phyloP scores from a whole-genome alignment of 1,140 invertebrate species.

The Drosophila murphyi region DNA sequence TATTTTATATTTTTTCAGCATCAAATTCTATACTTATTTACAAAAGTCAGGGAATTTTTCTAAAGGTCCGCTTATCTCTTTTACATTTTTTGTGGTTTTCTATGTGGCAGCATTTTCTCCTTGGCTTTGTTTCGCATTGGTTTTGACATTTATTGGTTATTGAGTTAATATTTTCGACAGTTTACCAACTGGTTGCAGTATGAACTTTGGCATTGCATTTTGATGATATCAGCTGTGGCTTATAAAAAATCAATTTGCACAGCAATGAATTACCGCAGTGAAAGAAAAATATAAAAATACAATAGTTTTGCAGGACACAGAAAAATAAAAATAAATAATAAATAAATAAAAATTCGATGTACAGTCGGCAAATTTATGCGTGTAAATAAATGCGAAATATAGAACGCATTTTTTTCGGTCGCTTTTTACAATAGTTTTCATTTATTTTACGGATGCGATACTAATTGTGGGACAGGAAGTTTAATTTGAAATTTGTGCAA shows the following conservation, averaged over 20 bases:
- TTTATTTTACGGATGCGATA: constrained; percentile 37
- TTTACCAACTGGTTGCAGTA: neutral
- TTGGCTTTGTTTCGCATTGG: neutral
- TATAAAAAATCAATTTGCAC: constrained; percentile 73
- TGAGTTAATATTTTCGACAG: constrained; percentile 47
- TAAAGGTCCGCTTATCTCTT: too few relatives aligned
- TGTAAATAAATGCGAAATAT: constrained; percentile 57
- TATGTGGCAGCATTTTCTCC: neutral
- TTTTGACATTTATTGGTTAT: constrained; percentile 60
- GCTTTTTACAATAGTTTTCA: constrained; percentile 26
- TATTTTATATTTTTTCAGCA: too few relatives aligned
- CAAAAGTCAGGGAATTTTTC: too few relatives aligned
- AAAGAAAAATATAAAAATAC: constrained; percentile 31
- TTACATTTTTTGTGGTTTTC: too few relatives aligned
- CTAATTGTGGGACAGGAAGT: constrained; percentile 67
- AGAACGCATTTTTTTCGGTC: constrained; percentile 42
- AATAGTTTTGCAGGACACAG: constrained; percentile 14
- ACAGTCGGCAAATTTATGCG: constrained; percentile 65
- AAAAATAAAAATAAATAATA: neutral
- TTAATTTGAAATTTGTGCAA: constrained; percentile 63
- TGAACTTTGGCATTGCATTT: neutral
- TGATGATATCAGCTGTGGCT: constrained; percentile 23
- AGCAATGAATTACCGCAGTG: constrained; percentile 45
- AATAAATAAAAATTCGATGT: neutral
- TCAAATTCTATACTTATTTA: too few relatives aligned